Base-by-base conservation (phyloP, 2,797 vertebrate species). In the Hoplostethus atlanticus region DNA sequence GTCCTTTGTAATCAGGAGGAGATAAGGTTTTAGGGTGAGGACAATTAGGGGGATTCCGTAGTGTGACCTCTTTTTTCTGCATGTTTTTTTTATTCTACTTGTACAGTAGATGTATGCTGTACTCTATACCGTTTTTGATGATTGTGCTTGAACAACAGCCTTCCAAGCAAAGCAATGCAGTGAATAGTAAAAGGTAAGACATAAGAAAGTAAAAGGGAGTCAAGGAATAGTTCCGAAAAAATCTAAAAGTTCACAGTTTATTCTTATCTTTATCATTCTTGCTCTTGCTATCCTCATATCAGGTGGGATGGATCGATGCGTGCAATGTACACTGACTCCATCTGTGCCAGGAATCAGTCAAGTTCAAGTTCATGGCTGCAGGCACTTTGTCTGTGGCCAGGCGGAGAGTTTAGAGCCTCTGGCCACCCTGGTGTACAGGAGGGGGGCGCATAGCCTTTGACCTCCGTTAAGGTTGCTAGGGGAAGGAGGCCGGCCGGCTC, bases 381-480 rank as follows among this genome's bases (percentile, higher is more conserved):
- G 80, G 56, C 61, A 2, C 71, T 77, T 73, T 64, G 86, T 91
- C 91, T 86, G 71, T n/a, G 55, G 73, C 64, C 76, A 16, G 80
- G 84, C 64, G 9, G 34, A n/a, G 61, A 81, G 70, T 72, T 77
- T 8, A 71, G 64, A 68, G 64, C 87, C 83, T 84, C 80, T 82
- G 81, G 76, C 89, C 88, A 85, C 77, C 83, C 84, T 46, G 78
- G 66, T 78, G 84, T 50, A 79, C 44, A 56, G 76, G 77, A 68
- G 73, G 73, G 83, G 73, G 84, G 81, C 87, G 85, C 80, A 71
- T 91, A 90, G 85, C 92, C 94, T 94, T 91, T 95, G 93, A 94
- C 94, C 94, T 90, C 84, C 80, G 80, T 57, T 73, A 80, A 85
- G 89, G 97, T 99, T 99, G 97, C 97, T 96, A 98, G 95, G 97